Percentiles rank a stretch among this genome's conserved stretches.
Conservation (phyloP, 2,888 invertebrate species). For the Hirtodrosophila trivittata region DNA sequence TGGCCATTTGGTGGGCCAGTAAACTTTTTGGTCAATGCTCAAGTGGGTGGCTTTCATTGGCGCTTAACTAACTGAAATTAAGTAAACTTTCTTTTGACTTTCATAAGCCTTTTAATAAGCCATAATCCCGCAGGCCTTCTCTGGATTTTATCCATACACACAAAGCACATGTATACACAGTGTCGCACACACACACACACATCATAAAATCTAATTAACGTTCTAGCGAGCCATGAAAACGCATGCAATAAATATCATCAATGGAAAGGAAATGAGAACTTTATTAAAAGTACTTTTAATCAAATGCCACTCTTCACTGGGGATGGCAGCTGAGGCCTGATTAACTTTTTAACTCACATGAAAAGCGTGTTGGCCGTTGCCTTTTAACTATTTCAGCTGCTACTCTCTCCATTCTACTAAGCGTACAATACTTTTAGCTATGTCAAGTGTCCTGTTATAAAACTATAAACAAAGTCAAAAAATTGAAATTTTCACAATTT, state of each 20-base stretch:
- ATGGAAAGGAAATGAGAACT: slow-evolving; percentile 65
- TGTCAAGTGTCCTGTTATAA: no score
- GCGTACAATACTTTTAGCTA: no score
- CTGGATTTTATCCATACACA: slow-evolving; percentile 36
- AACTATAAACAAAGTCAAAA: no score
- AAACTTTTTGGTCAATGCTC: slow-evolving; percentile 71
- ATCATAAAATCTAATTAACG: slow-evolving; percentile 77
- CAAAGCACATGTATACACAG: slow-evolving; percentile 43
- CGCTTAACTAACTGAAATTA: slow-evolving; percentile 79
- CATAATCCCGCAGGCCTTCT: slow-evolving; percentile 74
- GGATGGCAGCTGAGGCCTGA: slow-evolving; percentile 62
- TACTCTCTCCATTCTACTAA: no score
- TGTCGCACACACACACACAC: slow-evolving; percentile 32
- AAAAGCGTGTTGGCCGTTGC: slow-evolving; percentile 24
- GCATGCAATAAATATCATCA: slow-evolving; percentile 74
- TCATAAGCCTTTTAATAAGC: slow-evolving; percentile 79
- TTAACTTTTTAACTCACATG: slow-evolving; percentile 62
- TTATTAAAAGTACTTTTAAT: slow-evolving; percentile 77
- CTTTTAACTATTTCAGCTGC: slow-evolving; percentile 33
- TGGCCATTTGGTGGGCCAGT: slow-evolving; percentile 66
- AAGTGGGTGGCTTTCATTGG: slow-evolving; percentile 75
- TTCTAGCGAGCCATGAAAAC: slow-evolving; percentile 60
- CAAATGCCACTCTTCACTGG: slow-evolving; percentile 52
- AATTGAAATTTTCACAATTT: no score
- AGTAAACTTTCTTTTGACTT: slow-evolving; percentile 79